A percentile compares a stretch with the other conserved stretches of the same genome.
phyloP scores from a whole-genome alignment of 2,113 vertebrate genomes.

The Chlorodrepanis virens region DNA sequence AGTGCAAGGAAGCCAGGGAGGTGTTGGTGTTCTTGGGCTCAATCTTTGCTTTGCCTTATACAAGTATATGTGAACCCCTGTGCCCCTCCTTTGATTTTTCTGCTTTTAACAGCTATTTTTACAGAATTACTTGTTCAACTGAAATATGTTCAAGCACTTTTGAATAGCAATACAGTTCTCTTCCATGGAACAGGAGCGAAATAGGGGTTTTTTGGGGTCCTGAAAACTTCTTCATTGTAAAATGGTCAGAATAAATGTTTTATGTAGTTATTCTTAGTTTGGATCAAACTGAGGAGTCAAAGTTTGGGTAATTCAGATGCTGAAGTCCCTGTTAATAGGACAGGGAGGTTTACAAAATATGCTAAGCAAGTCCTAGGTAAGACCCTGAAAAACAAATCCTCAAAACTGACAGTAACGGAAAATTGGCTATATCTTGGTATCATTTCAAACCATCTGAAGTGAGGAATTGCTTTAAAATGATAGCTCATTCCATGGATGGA shows the following conservation, averaged over 20 bases:
- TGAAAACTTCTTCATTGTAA: not conserved
- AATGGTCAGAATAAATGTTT: not conserved
- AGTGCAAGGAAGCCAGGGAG: not conserved
- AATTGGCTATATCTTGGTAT: not conserved
- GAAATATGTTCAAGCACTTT: fast-evolving
- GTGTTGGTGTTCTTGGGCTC: not conserved
- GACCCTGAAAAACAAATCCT: not conserved
- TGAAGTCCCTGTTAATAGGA: not conserved
- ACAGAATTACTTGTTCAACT: not conserved
- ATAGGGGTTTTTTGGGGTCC: not conserved
- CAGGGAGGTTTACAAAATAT: not conserved
- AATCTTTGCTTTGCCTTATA: not conserved
- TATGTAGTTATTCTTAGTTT: not conserved
- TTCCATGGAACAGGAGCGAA: not conserved
- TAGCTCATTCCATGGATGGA: not conserved
- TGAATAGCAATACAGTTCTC: not conserved
- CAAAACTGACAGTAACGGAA: not conserved
- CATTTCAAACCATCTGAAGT: not conserved
- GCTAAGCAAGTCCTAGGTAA: not conserved
- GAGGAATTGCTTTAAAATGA: not conserved
- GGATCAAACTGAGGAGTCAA: not conserved
- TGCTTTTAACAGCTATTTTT: not conserved
- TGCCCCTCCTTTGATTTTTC: not conserved
- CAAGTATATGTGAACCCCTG: not conserved
- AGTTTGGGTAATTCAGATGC: not conserved